Conservation (phyloP, 2,797 vertebrate species). For the Anolis apletophallus region DNA sequence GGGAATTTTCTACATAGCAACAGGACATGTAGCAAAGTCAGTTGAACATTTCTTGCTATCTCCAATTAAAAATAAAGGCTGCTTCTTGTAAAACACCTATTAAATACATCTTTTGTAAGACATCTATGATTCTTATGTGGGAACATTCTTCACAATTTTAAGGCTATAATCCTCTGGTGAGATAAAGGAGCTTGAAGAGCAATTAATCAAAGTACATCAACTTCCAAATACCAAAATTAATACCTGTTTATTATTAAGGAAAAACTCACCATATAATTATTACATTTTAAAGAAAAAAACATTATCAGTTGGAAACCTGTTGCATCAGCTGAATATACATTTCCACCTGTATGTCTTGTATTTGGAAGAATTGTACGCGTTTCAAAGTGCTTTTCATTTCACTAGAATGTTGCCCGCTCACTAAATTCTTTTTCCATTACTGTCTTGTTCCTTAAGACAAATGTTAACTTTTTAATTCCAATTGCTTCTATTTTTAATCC, state of each 20-base stretch:
- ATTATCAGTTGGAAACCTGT: conserved; percentile 37
- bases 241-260: background rate
- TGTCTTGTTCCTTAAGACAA: conserved; percentile 9
- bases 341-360: rapidly evolving
- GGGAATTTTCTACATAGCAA: background rate
- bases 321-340: background rate
- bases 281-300: background rate
- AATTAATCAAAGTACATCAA: conserved; percentile 3
- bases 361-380: rapidly evolving
- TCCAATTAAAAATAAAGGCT: background rate
- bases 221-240: background rate
- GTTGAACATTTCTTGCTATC: too few species aligned
- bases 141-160: background rate
- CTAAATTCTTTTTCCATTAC: rapidly evolving
- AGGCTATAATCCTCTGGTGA: background rate
- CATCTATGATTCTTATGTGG: background rate
- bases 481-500: conserved; percentile 30
- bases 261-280: background rate
- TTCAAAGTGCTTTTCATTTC: rapidly evolving
- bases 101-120: background rate
- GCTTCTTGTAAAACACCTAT: background rate
- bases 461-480: conserved; percentile 42
- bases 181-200: conserved; percentile 12
- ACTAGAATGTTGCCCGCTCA: background rate
- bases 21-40: background rate